A percentile compares a stretch with the other conserved stretches of the same genome.
These are phyloP conservation scores for Balearica regulorum DNA, from an alignment of 2,797 vertebrate genomes.

Conservation along the genomic window DNA sequence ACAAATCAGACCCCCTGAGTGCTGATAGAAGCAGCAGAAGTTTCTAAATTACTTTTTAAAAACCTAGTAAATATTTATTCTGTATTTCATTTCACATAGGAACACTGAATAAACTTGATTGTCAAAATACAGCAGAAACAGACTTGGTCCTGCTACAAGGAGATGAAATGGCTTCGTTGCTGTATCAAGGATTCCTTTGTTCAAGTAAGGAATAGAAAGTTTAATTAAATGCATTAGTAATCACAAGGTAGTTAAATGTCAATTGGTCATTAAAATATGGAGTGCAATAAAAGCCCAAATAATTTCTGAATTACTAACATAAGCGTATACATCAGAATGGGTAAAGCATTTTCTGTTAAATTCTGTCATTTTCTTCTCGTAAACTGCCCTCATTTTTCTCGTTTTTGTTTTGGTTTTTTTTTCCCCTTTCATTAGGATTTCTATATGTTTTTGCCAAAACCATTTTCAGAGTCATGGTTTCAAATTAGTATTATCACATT, in stretches of 20 bases:
- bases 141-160: not conserved
- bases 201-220: not conserved
- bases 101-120: not conserved
- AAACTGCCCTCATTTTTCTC: not conserved
- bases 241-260: not conserved
- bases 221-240: conserved; percentile 12
- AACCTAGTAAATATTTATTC: not conserved
- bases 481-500: not conserved
- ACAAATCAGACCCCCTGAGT: not conserved
- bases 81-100: not conserved
- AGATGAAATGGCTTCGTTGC: not conserved
- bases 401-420: not conserved
- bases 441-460: not conserved
- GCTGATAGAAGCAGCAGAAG: not conserved
- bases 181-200: not conserved
- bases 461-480: not conserved
- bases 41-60: not conserved
- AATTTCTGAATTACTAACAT: not conserved
- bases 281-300: not conserved
- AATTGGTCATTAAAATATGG: not conserved
- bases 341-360: not conserved
- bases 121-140: not conserved
- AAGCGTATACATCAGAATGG: not conserved
- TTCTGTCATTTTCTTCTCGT: not conserved
- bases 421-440: not conserved